A percentile compares a stretch with the other conserved stretches of the same genome.
Conservation (phyloP, 2,113 vertebrate species). For the Vidua macroura region DNA sequence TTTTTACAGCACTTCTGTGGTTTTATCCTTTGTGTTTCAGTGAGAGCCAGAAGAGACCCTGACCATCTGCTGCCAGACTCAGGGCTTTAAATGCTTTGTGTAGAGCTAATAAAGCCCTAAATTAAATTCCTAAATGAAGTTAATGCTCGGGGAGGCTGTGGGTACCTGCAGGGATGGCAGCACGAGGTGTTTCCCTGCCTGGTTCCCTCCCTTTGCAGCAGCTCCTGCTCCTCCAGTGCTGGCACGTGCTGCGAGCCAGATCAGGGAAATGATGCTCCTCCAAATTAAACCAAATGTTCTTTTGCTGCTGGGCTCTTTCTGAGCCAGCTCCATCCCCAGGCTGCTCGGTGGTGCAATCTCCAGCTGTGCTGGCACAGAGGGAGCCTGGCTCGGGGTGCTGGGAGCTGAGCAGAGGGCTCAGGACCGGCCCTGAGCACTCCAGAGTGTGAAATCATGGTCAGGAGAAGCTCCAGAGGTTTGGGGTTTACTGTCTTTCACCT, state of each 20-base stretch:
- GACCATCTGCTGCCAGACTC: neutral
- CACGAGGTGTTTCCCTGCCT: neutral
- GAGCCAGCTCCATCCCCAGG: neutral
- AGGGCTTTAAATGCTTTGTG: neutral
- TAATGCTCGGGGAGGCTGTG: neutral
- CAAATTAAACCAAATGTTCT: neutral
- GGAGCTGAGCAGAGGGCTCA: neutral
- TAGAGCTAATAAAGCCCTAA: neutral
- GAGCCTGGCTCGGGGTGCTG: neutral
- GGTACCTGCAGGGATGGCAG: neutral
- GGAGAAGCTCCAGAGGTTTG: neutral
- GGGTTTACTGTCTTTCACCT: neutral
- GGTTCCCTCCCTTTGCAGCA: neutral
- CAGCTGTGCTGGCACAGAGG: neutral
- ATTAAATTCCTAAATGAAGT: neutral
- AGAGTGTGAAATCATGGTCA: neutral
- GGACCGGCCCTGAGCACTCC: neutral
- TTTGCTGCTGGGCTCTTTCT: neutral
- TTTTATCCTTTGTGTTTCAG: neutral
- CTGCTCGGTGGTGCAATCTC: neutral
- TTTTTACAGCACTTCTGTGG: neutral
- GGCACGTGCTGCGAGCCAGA: neutral
- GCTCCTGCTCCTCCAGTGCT: neutral
- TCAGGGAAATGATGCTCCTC: neutral
- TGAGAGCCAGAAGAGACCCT: neutral